A percentile compares a stretch with the other conserved stretches of the same genome.
Evolutionary conservation across 1,140 invertebrate species (phyloP).

Genomic region (Rhagoletis pomonella): DNA sequence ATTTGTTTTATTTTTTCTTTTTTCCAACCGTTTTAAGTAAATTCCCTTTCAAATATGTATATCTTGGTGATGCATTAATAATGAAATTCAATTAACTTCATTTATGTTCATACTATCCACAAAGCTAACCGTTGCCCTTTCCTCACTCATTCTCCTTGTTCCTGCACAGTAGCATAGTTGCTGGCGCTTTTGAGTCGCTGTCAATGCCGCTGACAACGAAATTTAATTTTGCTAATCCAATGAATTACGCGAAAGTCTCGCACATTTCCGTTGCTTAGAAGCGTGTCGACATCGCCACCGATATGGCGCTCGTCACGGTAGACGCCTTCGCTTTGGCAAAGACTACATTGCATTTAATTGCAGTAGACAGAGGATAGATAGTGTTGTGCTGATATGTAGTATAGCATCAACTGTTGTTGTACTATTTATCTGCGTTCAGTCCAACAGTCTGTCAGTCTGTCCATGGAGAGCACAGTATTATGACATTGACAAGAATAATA

Average conservation of each 20-base stretch:
- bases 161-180: neutral
- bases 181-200: neutral
- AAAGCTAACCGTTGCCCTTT: neutral
- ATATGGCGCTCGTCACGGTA: neutral
- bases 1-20: too few species aligned
- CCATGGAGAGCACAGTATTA: neutral
- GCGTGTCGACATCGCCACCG: neutral
- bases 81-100: slow-evolving; percentile 31
- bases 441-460: slow-evolving; percentile 18
- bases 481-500: slow-evolving; percentile 4
- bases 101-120: neutral
- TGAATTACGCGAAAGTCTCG: slow-evolving; percentile 50
- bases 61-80: slow-evolving; percentile 27
- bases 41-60: too few species aligned
- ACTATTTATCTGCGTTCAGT: neutral
- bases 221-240: slow-evolving; percentile 52
- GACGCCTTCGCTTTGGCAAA: neutral
- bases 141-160: neutral
- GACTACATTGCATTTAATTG: slow-evolving; percentile 30
- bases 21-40: too few species aligned
- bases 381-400: neutral
- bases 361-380: slow-evolving; percentile 5
- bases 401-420: slow-evolving; percentile 3
- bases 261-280: slow-evolving; percentile 33
- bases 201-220: slow-evolving; percentile 45